Evolutionary conservation across 2,888 invertebrate genomes (phyloP).

Genomic region (Stenolophus ochropezus): DNA sequence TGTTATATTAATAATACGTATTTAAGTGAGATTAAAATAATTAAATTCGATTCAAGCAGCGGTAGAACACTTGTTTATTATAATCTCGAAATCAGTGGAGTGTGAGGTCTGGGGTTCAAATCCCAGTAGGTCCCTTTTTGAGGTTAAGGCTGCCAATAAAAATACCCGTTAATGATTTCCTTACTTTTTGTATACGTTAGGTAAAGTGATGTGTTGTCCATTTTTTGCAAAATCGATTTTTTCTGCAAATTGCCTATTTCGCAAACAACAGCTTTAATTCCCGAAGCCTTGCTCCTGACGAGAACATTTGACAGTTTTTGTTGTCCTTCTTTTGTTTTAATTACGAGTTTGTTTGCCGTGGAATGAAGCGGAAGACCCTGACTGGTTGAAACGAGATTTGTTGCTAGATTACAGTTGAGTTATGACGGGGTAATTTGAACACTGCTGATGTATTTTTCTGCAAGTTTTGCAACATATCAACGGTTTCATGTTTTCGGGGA

Average conservation of each 20-base stretch:
- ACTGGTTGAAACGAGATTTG: conserved; percentile 16
- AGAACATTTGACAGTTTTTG: not conserved
- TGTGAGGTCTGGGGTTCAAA: too few species aligned
- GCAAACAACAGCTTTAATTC: not conserved
- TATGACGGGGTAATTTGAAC: conserved; percentile 26
- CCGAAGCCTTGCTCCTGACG: not conserved
- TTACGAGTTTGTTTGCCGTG: conserved; percentile 12
- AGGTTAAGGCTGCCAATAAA: too few species aligned
- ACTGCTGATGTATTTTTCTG: conserved; percentile 7
- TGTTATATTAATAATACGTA: too few species aligned
- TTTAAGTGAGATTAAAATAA: too few species aligned
- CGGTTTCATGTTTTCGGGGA: not conserved
- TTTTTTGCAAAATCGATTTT: too few species aligned
- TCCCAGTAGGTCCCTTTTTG: too few species aligned
- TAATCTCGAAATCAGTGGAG: too few species aligned
- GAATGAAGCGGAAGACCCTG: conserved; percentile 19
- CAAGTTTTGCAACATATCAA: conserved; percentile 17
- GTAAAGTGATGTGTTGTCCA: too few species aligned
- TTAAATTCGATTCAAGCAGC: too few species aligned
- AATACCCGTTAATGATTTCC: too few species aligned
- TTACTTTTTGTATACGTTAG: too few species aligned
- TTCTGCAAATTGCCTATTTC: not conserved
- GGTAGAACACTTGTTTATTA: too few species aligned
- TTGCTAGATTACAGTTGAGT: not conserved
- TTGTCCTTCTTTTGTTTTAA: conserved; percentile 12